phyloP scores from a whole-genome alignment of 2,888 invertebrate genomes.

The Rhagonycha fulva region DNA sequence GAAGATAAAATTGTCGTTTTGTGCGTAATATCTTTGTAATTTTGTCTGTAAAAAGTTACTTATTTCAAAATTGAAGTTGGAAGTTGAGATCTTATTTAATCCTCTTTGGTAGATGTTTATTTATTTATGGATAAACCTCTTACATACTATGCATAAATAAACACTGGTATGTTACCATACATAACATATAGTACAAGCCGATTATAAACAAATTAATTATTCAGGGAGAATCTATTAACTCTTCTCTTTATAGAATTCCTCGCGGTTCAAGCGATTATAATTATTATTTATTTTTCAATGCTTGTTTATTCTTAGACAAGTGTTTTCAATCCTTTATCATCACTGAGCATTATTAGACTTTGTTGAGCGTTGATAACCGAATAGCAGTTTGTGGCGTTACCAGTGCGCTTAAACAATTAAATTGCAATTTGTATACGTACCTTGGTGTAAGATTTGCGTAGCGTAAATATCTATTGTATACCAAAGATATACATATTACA shows the following conservation, averaged over 20 bases:
- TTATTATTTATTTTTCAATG: background rate
- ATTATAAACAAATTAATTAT: background rate
- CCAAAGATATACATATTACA: too few species aligned
- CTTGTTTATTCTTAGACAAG: background rate
- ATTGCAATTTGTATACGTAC: background rate
- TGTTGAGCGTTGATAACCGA: background rate
- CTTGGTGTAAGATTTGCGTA: background rate
- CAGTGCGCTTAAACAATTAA: background rate
- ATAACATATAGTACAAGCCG: background rate
- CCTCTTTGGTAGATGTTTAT: background rate
- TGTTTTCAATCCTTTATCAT: background rate
- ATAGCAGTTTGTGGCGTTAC: background rate
- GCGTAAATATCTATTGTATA: background rate
- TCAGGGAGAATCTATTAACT: background rate
- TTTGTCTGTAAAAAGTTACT: background rate
- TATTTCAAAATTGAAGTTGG: background rate
- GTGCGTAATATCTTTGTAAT: background rate
- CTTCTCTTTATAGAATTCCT: background rate
- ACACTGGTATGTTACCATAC: background rate
- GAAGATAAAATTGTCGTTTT: background rate
- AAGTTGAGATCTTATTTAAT: background rate
- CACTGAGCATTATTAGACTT: background rate
- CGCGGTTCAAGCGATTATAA: background rate
- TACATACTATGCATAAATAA: background rate
- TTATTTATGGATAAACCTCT: background rate